These are phyloP conservation scores for Oreochromis grahami DNA, from an alignment of 2,797 vertebrate species.

Conservation along the genomic window DNA sequence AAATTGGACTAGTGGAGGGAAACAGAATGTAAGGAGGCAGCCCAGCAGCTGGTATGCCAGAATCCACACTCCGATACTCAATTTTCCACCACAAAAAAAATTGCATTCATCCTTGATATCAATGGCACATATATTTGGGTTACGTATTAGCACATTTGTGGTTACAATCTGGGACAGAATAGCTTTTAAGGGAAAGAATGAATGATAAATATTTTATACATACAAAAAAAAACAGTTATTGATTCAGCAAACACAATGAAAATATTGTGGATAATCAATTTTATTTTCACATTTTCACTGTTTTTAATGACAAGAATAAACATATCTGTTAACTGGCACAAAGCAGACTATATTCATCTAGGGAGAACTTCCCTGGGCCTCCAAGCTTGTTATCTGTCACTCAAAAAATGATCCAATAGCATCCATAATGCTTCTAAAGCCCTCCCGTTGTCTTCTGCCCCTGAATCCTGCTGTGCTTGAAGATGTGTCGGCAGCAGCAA, in stretches of 20 bases:
- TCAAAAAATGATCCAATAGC: slow-evolving; percentile 62
- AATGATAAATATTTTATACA: slow-evolving; percentile 32
- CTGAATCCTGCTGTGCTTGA: slow-evolving; percentile 62
- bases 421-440: slow-evolving; percentile 59
- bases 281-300: not conserved
- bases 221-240: slow-evolving; percentile 21
- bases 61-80: slow-evolving; percentile 56
- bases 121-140: slow-evolving; percentile 22
- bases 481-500: slow-evolving; percentile 62
- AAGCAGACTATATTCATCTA: not conserved
- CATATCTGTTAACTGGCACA: slow-evolving; percentile 16
- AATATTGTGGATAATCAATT: not conserved
- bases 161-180: slow-evolving; percentile 8
- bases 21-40: slow-evolving; percentile 71
- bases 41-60: slow-evolving; percentile 52
- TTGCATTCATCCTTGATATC: slow-evolving; percentile 47
- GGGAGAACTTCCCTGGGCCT: slow-evolving; percentile 22
- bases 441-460: slow-evolving; percentile 59
- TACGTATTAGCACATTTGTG: slow-evolving; percentile 13
- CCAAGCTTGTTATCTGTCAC: slow-evolving; percentile 65
- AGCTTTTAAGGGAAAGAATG: slow-evolving; percentile 12
- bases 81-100: slow-evolving; percentile 50
- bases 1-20: slow-evolving; percentile 73
- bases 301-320: slow-evolving; percentile 35
- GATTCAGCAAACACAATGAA: slow-evolving; percentile 4